Evolutionary conservation across 2,797 vertebrate species (phyloP).

Genomic region (Limnodromus scolopaceus): DNA sequence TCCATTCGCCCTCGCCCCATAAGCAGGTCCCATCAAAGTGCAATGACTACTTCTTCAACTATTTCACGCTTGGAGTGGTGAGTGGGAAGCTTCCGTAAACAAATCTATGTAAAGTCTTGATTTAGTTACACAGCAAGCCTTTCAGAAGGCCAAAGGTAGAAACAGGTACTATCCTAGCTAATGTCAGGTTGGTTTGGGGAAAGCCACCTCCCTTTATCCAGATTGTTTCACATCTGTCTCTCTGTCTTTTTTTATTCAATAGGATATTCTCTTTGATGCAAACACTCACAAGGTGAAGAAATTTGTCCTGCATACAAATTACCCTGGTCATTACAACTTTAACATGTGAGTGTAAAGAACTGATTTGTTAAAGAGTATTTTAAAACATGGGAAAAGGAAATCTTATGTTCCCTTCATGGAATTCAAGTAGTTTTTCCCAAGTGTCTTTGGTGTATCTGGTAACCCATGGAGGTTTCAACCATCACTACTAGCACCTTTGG

Average conservation of each 20-base stretch:
- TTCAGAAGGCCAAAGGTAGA: background rate
- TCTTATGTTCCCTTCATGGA: background rate
- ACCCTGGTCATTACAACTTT: slow-evolving; percentile 98
- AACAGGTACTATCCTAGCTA: background rate
- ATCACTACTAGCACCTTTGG: background rate
- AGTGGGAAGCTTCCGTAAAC: slow-evolving; percentile 68
- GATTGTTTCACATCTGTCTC: background rate
- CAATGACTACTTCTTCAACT: slow-evolving; percentile 99
- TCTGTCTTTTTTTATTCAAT: slow-evolving; percentile 24
- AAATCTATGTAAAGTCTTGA: background rate
- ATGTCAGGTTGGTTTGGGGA: background rate
- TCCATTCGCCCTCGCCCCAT: slow-evolving; percentile 98
- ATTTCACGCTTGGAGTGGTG: slow-evolving; percentile 98
- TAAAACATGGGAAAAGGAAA: background rate
- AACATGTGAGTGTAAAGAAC: slow-evolving; percentile 89
- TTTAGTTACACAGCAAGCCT: background rate
- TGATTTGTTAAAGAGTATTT: background rate
- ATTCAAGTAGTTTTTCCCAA: background rate
- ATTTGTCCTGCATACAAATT: slow-evolving; percentile 98
- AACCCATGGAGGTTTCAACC: background rate
- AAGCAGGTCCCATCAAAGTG: slow-evolving; percentile 99
- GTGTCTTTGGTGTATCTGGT: background rate
- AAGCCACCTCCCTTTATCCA: background rate
- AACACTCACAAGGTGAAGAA: slow-evolving; percentile 98
- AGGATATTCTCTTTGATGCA: slow-evolving; percentile 99